These are phyloP conservation scores for Liopterus haemorrhoidalis DNA, from an alignment of 2,888 invertebrate genomes.

Conservation along the genomic window DNA sequence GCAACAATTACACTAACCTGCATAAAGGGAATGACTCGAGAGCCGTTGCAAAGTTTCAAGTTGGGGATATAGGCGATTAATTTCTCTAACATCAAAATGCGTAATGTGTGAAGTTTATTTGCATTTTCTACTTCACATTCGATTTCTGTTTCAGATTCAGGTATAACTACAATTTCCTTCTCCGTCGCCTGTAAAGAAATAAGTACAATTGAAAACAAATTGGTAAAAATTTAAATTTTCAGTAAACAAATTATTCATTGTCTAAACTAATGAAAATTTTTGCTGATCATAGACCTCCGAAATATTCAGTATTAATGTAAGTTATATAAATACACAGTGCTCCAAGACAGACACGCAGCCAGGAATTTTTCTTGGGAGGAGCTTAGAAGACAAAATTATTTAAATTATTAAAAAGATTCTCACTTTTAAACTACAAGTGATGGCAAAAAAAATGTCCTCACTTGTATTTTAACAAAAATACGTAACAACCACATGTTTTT, in stretches of 20 bases:
- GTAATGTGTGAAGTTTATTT: constrained; percentile 57
- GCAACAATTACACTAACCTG: constrained; percentile 55
- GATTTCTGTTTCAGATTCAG: constrained; percentile 37
- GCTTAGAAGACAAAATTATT: too few species aligned
- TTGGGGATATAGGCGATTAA: constrained; percentile 73
- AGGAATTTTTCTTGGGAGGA: too few species aligned
- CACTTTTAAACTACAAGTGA: too few species aligned
- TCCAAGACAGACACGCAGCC: too few species aligned
- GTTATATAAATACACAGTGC: not conserved
- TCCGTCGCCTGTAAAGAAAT: constrained; percentile 32
- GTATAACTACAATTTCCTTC: constrained; percentile 35
- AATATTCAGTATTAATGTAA: too few species aligned
- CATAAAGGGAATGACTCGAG: constrained; percentile 83
- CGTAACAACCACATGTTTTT: too few species aligned
- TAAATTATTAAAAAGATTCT: too few species aligned
- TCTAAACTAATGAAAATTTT: too few species aligned
- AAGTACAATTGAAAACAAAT: not conserved
- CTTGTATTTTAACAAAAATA: too few species aligned
- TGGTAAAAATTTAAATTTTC: not conserved
- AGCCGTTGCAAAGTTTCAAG: constrained; percentile 71
- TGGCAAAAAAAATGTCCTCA: too few species aligned
- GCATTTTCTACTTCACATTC: constrained; percentile 42
- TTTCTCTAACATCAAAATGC: constrained; percentile 66
- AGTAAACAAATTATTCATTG: not conserved
- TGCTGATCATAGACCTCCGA: too few species aligned